Percentiles rank a stretch among this genome's conserved stretches.
Evolutionary conservation across 2,113 vertebrate species (phyloP).

Genomic region (Macrotus californicus): DNA sequence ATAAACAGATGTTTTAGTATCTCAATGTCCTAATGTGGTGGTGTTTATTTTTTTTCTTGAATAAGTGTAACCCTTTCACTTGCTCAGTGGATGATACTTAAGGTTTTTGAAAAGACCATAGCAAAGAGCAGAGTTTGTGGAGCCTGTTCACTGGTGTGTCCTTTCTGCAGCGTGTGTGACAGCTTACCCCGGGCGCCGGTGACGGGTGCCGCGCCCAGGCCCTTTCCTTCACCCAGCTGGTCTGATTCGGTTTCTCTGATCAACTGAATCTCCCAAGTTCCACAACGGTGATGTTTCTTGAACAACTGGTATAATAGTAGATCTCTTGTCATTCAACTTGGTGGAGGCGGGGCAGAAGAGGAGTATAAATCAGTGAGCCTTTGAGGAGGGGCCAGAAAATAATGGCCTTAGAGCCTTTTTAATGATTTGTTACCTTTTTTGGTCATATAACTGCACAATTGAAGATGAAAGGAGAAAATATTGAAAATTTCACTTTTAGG

Average conservation of each 20-base stretch:
- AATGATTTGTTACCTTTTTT: slow-evolving; percentile 38
- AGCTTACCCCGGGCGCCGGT: neutral
- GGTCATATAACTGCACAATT: neutral
- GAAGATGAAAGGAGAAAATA: slow-evolving; percentile 41
- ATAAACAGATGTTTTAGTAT: neutral
- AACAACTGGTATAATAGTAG: neutral
- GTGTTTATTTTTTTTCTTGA: neutral
- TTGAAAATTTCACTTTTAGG: slow-evolving; percentile 37
- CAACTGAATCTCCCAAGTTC: neutral
- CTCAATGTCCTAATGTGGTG: neutral
- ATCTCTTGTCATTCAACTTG: slow-evolving; percentile 10
- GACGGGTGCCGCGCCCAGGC: neutral
- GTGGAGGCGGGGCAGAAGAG: neutral
- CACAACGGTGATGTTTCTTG: neutral
- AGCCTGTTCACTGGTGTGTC: neutral
- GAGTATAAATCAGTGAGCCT: neutral
- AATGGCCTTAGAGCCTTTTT: neutral
- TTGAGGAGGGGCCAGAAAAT: neutral
- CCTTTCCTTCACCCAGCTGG: neutral
- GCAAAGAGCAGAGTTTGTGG: neutral
- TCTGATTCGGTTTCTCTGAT: neutral
- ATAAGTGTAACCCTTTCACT: neutral
- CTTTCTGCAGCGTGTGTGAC: neutral
- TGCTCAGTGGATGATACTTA: neutral
- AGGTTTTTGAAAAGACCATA: neutral